These are phyloP conservation scores for Drosophila sordidula DNA, from an alignment of 2,888 invertebrate genomes.

Conservation along the genomic window DNA sequence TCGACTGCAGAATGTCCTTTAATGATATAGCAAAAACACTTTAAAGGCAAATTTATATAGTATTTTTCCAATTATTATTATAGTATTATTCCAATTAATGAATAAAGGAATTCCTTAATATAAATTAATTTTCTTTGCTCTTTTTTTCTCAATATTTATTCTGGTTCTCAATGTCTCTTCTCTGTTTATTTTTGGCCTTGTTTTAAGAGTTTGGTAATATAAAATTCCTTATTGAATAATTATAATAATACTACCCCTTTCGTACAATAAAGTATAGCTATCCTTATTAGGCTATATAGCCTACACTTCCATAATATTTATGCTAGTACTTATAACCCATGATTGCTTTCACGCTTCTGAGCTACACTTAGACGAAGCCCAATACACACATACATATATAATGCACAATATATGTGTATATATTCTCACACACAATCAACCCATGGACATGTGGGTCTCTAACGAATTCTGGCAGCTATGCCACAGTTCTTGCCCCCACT, in stretches of 20 bases:
- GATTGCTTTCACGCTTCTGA: slow-evolving; percentile 42
- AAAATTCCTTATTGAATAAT: neutral
- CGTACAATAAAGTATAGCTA: neutral
- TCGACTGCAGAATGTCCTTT: slow-evolving; percentile 22
- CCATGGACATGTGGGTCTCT: slow-evolving; percentile 61
- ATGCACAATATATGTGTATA: slow-evolving; percentile 25
- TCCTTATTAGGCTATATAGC: neutral
- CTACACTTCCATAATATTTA: slow-evolving; percentile 14
- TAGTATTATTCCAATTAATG: no score
- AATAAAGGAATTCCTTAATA: no score
- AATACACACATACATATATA: slow-evolving; percentile 10
- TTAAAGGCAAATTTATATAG: no score
- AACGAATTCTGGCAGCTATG: slow-evolving; percentile 72
- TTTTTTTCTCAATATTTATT: no score
- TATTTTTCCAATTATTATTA: no score
- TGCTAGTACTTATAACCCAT: slow-evolving; percentile 36
- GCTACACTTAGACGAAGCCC: slow-evolving; percentile 38
- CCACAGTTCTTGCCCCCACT: slow-evolving; percentile 37
- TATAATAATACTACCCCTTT: neutral
- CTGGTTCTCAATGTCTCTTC: no score
- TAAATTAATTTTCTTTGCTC: no score
- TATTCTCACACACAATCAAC: slow-evolving; percentile 33
- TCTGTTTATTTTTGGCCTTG: neutral
- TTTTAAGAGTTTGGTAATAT: neutral
- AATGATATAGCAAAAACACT: neutral